A percentile compares a stretch with the other conserved stretches of the same genome.
Evolutionary conservation across 2,113 vertebrate genomes (phyloP).

Genomic region (Apteryx mantelli): DNA sequence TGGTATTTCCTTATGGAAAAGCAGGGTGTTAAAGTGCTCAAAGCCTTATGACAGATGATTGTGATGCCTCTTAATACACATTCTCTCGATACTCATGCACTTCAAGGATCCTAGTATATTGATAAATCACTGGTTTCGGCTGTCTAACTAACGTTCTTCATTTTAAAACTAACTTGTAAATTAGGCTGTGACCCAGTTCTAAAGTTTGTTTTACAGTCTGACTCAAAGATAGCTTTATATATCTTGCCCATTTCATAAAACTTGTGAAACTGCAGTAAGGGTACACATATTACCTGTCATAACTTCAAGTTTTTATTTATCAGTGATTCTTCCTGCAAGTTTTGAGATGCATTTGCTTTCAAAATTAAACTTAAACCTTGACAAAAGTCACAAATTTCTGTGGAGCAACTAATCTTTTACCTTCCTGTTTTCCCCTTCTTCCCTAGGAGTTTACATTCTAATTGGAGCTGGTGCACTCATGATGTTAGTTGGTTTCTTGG

Average conservation of each 20-base stretch:
- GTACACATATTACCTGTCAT: not conserved
- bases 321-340: not conserved
- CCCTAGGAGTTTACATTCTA: conserved; percentile 91
- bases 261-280: not conserved
- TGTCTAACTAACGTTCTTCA: not conserved
- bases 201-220: not conserved
- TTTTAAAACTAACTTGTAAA: not conserved
- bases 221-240: not conserved
- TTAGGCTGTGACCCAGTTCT: not conserved
- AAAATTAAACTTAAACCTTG: not conserved
- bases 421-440: not conserved
- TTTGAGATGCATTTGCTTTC: not conserved
- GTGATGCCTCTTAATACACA: not conserved
- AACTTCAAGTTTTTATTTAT: not conserved
- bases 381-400: not conserved
- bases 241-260: not conserved
- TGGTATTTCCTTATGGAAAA: not conserved
- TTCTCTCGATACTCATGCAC: not conserved
- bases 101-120: not conserved
- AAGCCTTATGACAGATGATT: not conserved
- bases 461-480: conserved; percentile 94
- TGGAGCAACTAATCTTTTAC: not conserved
- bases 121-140: not conserved
- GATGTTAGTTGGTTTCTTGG: conserved; percentile 97
- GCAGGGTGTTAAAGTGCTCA: not conserved